Evolutionary conservation across 1,140 invertebrate species (phyloP), one percentile per base, ranked within the genome.

Genomic region (Drosophila nannoptera): DNA sequence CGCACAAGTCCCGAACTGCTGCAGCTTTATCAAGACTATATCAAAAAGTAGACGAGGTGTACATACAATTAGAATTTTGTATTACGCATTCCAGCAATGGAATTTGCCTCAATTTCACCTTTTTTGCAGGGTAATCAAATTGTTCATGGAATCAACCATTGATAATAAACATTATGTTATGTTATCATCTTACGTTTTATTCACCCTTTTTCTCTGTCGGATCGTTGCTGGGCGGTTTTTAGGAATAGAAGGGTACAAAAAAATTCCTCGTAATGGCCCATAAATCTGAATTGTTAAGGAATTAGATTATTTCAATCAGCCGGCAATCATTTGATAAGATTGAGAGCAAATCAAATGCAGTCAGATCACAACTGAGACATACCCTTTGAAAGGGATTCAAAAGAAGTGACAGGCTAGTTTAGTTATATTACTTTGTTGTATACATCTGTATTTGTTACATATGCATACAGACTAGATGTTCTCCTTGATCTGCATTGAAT

Each of bases 1-100:
- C 91, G 95, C 78, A 97, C 94, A 3, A 92, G 93, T 59, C 49
- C 88, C 5, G 91, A 92, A 52, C 90, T 95, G 7, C 88, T 96
- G n/a, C 78, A 92, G 48, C 90, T 96, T 61, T 97, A 96, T 89
- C 91, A 94, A 14, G 73, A 87, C 1, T 90, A 90, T 63, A 59
- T 77, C 0, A 76, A 77, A 69, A 68, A 69, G 31, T 71, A 77
- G 52, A 29, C 14, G 45, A 60, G 22, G 22, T 22, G 22, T 22
- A 22, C 22, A 22, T 3, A 22, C 3, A 22, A 22, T 22, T 54
- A 45, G 50, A 58, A 4, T 7, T 16, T 42, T 42, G 42, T 8
- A n/a, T n/a, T n/a, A n/a, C n/a, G 3, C 29, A 14, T 53, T 53
- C 33, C 29, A 8, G 9, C 3, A 33, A 50, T 33, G 16, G 5